Evolutionary conservation across 1,140 invertebrate species (phyloP).

Genomic region (Dendroctonus ponderosae): DNA sequence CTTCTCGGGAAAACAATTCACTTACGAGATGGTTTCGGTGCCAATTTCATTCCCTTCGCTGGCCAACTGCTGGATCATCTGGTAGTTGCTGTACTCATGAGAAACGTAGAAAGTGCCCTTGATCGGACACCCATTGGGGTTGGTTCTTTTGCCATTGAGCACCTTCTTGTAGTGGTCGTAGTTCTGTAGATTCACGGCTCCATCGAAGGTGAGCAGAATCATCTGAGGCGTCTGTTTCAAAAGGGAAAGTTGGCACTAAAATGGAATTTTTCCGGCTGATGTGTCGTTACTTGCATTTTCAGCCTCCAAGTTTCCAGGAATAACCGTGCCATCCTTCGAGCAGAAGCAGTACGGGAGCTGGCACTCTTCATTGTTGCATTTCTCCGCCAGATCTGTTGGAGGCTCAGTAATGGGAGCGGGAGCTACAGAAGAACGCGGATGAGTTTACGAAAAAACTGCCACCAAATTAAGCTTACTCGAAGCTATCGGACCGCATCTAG

Average conservation of each 20-base stretch:
- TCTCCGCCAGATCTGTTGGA: conserved; percentile 72
- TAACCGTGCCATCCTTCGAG: conserved; percentile 83
- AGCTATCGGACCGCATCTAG: conserved; percentile 83
- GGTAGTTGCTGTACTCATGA: conserved; percentile 94
- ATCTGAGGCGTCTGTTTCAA: conserved; percentile 84
- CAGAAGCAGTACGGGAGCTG: conserved; percentile 89
- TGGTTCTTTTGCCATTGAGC: conserved; percentile 73
- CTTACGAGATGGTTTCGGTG: conserved; percentile 82
- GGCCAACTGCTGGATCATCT: conserved; percentile 84
- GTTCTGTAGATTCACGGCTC: conserved; percentile 89
- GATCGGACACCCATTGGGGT: conserved; percentile 88
- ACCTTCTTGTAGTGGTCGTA: conserved; percentile 85
- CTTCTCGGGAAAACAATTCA: conserved; percentile 28
- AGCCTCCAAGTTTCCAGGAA: conserved; percentile 77
- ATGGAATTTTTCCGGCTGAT: not conserved
- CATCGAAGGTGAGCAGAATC: conserved; percentile 90
- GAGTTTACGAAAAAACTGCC: not conserved
- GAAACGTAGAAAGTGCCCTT: conserved; percentile 92
- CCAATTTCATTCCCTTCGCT: conserved; percentile 90
- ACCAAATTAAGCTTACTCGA: conserved; percentile 62
- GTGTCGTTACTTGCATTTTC: conserved; percentile 65
- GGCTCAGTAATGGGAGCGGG: conserved; percentile 76
- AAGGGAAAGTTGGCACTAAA: not conserved
- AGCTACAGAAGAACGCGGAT: conserved; percentile 54
- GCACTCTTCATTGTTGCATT: conserved; percentile 76